Base-by-base conservation (phyloP, 2,797 vertebrate species). In the Morus bassanus region DNA sequence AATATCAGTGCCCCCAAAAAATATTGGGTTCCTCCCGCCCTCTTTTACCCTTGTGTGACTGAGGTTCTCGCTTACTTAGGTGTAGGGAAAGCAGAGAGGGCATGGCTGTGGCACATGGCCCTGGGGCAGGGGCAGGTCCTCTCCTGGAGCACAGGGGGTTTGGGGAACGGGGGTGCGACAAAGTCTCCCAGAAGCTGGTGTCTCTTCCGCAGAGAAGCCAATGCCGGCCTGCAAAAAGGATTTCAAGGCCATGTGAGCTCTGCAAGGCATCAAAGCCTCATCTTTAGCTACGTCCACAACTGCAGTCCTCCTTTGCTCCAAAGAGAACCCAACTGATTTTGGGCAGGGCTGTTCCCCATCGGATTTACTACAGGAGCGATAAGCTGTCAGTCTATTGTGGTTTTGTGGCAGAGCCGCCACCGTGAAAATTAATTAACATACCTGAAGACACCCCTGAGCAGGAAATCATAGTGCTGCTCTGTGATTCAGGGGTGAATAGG, bases 401-500 rank as follows among this genome's bases (percentile, higher is more conserved):
- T 89, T 93, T 96, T 93, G 95, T 92, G 68, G 84, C 90, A 81
- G 68, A 94, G 67, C 93, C 0, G 8, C 39, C 87, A 61, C 74
- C 74, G 9, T 63, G 90, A 89, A 91, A 95, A 96, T 96, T 93
- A 95, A 95, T 97, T 96, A 95, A 91, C 95, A 86, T 97, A 97
- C 85, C 95, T 97, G 96, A 97, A 95, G 88, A 96, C 89, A 96
- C 81, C 57, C 89, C 78, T 75, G 76, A 93, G 92, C 93, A 98
- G 96, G 96, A 95, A 97, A 97, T 97, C 95, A 28, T 50, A 70
- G 95, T 77, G 94, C 89, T 97, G 96, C 97, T 97, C 95, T 86
- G 93, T 94, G 96, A 95, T 87, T 97, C 96, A 81, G 75, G 81
- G 88, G 96, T 98, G 96, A 98, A 98, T 97, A 95, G 97, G 91